phyloP scores from a whole-genome alignment of 1,140 invertebrate species.

The Chymomyza costata region DNA sequence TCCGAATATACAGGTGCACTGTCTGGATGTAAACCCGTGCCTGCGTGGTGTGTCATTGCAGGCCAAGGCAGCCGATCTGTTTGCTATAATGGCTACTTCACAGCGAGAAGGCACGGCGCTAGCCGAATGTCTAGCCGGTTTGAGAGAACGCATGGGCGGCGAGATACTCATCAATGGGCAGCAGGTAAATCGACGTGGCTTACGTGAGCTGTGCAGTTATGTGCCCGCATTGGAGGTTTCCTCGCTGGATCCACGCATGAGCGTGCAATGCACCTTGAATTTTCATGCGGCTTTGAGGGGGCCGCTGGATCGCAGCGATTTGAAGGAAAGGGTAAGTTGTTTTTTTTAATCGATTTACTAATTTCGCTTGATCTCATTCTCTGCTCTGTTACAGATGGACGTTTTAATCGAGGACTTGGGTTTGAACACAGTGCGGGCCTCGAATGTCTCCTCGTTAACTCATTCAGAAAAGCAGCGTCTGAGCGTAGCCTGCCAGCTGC shows the following conservation, averaged over 20 bases:
- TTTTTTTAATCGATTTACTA: background rate
- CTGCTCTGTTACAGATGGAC: constrained; percentile 85
- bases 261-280: constrained; percentile 86
- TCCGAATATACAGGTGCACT: constrained; percentile 82
- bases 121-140: constrained; percentile 87
- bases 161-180: constrained; percentile 92
- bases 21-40: constrained; percentile 76
- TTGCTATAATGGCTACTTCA: constrained; percentile 91
- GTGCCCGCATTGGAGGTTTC: constrained; percentile 67
- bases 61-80: constrained; percentile 90
- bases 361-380: too few relatives aligned
- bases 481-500: constrained; percentile 90
- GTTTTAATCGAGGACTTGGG: constrained; percentile 92
- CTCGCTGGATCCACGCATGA: constrained; percentile 82
- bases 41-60: constrained; percentile 87
- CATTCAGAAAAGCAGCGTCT: constrained; percentile 89
- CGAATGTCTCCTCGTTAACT: constrained; percentile 86
- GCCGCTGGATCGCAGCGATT: constrained; percentile 79
- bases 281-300: constrained; percentile 86
- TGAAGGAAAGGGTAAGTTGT: constrained; percentile 78
- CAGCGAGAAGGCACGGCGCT: constrained; percentile 87
- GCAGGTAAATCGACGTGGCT: constrained; percentile 81
- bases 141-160: constrained; percentile 81
- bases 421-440: constrained; percentile 87
- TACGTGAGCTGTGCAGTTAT: constrained; percentile 78